These are phyloP conservation scores for Gavialis gangeticus DNA, from an alignment of 2,113 vertebrate genomes.

Conservation along the genomic window DNA sequence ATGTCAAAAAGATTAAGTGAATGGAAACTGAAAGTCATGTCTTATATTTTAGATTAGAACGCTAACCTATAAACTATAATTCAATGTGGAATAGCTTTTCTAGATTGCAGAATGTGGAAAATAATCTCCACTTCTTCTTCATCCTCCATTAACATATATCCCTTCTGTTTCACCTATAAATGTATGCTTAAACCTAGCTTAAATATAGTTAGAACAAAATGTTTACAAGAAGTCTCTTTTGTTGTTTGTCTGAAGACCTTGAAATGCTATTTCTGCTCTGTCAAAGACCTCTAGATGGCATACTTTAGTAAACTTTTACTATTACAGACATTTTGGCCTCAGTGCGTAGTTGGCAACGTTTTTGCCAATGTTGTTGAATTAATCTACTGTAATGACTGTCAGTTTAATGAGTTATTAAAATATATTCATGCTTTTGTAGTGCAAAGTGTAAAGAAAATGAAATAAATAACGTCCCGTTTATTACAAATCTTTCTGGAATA, in stretches of 20 bases:
- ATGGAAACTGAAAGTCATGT: constrained; percentile 38
- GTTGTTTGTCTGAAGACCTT: not conserved
- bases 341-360: constrained; percentile 11
- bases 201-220: not conserved
- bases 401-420: constrained; percentile 78
- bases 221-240: not conserved
- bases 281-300: constrained; percentile 81
- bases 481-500: constrained; percentile 36
- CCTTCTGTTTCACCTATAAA: constrained; percentile 8
- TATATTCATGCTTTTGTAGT: constrained; percentile 68
- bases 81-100: not conserved
- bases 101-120: constrained; percentile 15
- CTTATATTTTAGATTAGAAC: constrained; percentile 42
- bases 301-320: constrained; percentile 77
- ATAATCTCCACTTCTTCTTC: not conserved
- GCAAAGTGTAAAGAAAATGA: constrained; percentile 56
- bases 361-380: constrained; percentile 68
- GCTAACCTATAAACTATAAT: constrained; percentile 28
- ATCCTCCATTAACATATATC: not conserved
- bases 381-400: constrained; percentile 73
- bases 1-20: constrained; percentile 49
- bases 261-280: not conserved
- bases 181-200: constrained; percentile 6
- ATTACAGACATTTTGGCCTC: not conserved
- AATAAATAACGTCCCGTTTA: constrained; percentile 47